phyloP scores from a whole-genome alignment of 2,888 invertebrate species.

The Brachyptera putata region DNA sequence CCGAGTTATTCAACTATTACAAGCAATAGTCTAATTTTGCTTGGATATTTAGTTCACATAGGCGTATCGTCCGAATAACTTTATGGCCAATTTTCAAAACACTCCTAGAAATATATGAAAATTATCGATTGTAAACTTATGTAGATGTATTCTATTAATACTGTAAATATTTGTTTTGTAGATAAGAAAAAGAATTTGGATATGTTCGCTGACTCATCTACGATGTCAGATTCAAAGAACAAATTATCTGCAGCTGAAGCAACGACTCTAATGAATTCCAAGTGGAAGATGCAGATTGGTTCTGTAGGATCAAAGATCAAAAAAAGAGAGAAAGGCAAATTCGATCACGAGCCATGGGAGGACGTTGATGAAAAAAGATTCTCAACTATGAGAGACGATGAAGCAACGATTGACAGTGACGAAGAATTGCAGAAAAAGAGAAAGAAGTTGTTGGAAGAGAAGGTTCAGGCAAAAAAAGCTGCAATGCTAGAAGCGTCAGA shows the following conservation, averaged over 20 bases:
- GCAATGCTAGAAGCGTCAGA: constrained; percentile 28
- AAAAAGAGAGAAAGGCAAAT: constrained; percentile 50
- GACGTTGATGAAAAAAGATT: constrained; percentile 45
- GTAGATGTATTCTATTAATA: too few species aligned
- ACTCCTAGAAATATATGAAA: too few species aligned
- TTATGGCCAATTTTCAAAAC: too few species aligned
- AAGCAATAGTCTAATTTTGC: too few species aligned
- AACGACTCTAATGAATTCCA: constrained; percentile 44
- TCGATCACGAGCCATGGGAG: constrained; percentile 39
- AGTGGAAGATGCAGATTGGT: constrained; percentile 69
- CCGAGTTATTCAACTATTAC: too few species aligned
- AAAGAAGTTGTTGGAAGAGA: constrained; percentile 31
- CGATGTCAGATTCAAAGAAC: constrained; percentile 48
- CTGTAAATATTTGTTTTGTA: too few species aligned
- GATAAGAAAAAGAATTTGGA: constrained; percentile 38
- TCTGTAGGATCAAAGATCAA: constrained; percentile 56
- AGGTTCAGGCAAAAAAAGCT: constrained; percentile 25
- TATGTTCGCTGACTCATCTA: constrained; percentile 44
- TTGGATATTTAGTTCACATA: too few species aligned
- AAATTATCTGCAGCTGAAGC: constrained; percentile 49
- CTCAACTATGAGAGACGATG: constrained; percentile 35
- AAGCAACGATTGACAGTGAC: constrained; percentile 28
- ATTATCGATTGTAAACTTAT: too few species aligned
- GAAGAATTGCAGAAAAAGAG: constrained; percentile 31
- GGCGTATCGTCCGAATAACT: too few species aligned